Evolutionary conservation across 1,140 invertebrate species (phyloP).

Genomic region (Drosophila murphyi): DNA sequence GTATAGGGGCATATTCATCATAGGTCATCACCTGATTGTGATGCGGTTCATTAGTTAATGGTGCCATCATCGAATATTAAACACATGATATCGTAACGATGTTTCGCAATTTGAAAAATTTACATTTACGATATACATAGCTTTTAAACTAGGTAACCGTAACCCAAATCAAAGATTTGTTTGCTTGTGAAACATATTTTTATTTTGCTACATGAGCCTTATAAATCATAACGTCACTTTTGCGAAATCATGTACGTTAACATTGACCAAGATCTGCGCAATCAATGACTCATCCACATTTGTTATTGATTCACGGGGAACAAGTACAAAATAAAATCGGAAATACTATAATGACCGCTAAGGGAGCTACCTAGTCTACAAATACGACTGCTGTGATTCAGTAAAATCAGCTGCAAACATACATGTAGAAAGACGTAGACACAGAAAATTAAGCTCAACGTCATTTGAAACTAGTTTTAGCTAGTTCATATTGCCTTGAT

Average conservation of each 20-base stretch:
- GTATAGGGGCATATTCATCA: not conserved
- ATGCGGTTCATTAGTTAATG: not conserved
- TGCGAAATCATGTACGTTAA: too few species aligned
- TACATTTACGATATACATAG: too few species aligned
- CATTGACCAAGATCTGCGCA: not conserved
- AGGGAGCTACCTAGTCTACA: not conserved
- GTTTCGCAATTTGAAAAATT: not conserved
- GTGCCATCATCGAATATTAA: not conserved
- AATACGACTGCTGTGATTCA: not conserved
- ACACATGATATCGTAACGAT: not conserved
- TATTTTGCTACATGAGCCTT: too few species aligned
- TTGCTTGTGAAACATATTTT: too few species aligned
- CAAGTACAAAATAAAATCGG: not conserved
- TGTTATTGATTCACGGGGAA: not conserved
- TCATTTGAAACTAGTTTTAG: conserved; percentile 18
- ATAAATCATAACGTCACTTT: too few species aligned
- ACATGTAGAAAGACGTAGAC: not conserved
- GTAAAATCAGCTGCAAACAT: not conserved
- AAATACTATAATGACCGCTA: not conserved
- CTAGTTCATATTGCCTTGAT: conserved; percentile 22
- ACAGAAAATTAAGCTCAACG: conserved; percentile 1
- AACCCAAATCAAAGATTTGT: too few species aligned
- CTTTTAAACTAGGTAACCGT: too few species aligned
- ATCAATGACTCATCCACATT: not conserved
- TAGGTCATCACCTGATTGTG: not conserved